Evolutionary conservation across 2,797 vertebrate species (phyloP).

Genomic region (Aulostomus chinensis): DNA sequence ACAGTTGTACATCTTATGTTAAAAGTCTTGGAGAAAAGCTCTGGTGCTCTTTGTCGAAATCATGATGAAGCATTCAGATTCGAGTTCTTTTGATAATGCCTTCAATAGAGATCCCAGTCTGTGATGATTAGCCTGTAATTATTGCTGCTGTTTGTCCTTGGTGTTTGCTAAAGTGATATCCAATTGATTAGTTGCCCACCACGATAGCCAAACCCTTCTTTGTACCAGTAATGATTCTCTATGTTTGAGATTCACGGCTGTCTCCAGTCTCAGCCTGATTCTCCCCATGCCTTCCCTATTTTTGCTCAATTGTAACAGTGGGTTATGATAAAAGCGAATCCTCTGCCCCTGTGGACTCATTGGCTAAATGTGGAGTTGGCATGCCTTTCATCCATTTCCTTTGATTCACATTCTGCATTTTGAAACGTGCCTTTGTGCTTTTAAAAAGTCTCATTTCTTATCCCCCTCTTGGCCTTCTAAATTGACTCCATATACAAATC

Average conservation of each 20-base stretch:
- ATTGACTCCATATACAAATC: conserved; percentile 36
- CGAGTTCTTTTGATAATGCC: conserved; percentile 11
- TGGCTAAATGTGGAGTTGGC: conserved; percentile 68
- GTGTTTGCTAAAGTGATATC: conserved; percentile 61
- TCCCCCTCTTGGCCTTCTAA: conserved; percentile 41
- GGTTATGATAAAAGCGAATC: conserved; percentile 64
- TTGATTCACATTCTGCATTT: conserved; percentile 54
- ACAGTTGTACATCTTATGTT: neutral
- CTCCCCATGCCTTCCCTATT: conserved; percentile 42
- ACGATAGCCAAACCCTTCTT: conserved; percentile 51
- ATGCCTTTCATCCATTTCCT: conserved; percentile 68
- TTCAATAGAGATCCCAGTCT: conserved; percentile 44
- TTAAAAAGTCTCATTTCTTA: conserved; percentile 42
- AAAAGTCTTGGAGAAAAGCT: conserved; percentile 1
- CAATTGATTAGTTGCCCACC: conserved; percentile 61
- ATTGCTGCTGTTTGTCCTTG: conserved; percentile 50
- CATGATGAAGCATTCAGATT: conserved; percentile 7
- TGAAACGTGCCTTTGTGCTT: conserved; percentile 51
- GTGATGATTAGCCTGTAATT: conserved; percentile 56
- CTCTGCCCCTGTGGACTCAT: conserved; percentile 54
- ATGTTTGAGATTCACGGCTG: conserved; percentile 48
- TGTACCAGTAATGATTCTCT: conserved; percentile 55
- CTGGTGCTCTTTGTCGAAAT: conserved; percentile 1
- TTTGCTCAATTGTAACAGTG: conserved; percentile 47
- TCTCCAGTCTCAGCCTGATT: conserved; percentile 25